Evolutionary conservation across 2,888 invertebrate genomes (phyloP).

Genomic region (Agrilus biguttatus): DNA sequence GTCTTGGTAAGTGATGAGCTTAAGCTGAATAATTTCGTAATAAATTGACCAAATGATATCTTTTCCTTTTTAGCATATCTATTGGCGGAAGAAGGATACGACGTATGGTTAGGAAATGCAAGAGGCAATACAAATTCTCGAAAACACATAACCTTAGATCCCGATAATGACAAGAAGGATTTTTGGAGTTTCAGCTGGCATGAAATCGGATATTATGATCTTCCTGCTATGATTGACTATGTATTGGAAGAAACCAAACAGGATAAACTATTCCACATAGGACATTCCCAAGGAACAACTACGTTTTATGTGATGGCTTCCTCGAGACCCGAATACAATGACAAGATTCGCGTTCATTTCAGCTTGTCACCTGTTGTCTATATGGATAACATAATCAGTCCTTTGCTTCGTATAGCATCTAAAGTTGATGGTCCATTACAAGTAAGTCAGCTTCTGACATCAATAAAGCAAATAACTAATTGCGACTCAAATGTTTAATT

Average conservation of each 20-base stretch:
- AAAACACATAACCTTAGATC: constrained; percentile 28
- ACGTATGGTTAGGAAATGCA: constrained; percentile 43
- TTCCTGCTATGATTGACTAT: constrained; percentile 71
- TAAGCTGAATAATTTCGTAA: too few species aligned
- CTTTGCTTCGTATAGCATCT: constrained; percentile 17
- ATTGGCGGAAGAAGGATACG: constrained; percentile 30
- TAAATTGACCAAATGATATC: too few species aligned
- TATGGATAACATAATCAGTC: constrained; percentile 32
- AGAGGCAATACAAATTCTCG: constrained; percentile 43
- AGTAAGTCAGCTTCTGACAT: constrained; percentile 1
- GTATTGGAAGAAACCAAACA: constrained; percentile 35
- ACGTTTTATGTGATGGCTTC: constrained; percentile 39
- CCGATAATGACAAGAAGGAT: constrained; percentile 7
- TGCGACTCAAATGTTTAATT: too few species aligned
- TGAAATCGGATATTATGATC: constrained; percentile 63
- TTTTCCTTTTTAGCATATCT: constrained; percentile 32
- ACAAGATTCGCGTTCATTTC: constrained; percentile 37
- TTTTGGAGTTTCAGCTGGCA: constrained; percentile 53
- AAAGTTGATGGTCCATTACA: constrained; percentile 1
- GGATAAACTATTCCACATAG: constrained; percentile 38
- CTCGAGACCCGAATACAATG: constrained; percentile 36
- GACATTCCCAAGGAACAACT: constrained; percentile 47
- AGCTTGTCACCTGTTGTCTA: constrained; percentile 45
- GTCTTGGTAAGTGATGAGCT: constrained; percentile 23
- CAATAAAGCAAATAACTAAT: too few species aligned